Base-by-base conservation (phyloP, 2,888 invertebrate species). In the Rhingia campestris region DNA sequence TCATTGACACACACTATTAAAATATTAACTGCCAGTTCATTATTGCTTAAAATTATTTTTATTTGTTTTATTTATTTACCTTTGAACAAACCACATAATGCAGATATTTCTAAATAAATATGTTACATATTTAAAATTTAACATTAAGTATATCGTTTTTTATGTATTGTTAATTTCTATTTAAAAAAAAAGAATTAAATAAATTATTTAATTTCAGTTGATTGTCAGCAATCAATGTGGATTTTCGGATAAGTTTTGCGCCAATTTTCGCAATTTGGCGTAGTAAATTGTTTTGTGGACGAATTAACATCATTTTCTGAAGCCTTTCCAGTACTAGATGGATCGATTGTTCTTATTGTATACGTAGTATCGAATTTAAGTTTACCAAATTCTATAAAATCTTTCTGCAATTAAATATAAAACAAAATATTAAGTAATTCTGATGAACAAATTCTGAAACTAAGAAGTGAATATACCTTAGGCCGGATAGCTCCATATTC, bases 401-500 rank as follows among this genome's bases (percentile, higher is more conserved):
- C 89, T 70, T 90, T 91, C 91, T 91, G 88, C n/a, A 39, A 12
- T 14, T 32, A 0, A 41, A 32, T n/a, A 33, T 3, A 9, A 9
- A 35, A 51, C 6, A 14, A 4, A 10, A 14, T 35, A 33, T 22
- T 22, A 4, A 1, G n/a, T 39, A 43, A 10, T 7, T 5, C 30
- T 10, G n/a, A n/a, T n/a, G n/a, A n/a, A n/a, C 4, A 12, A 2
- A 41, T 37, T 33, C 0, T 14, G 0, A 37, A n/a, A 5, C 9
- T 30, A 61, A 14, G 3, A 14, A 54, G 0, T 49, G 4, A n/a
- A 37, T 22, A 3, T 45, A 91, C 91, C 88, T 90, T 90, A 56
- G 90, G 89, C 73, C 91, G 90, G 75, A 91, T 89, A 3, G 91
- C 91, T 66, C 88, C 90, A 77, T 90, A 91, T 87, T 91, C 90